phyloP scores from a whole-genome alignment of 2,113 vertebrate genomes.

The Nothobranchius kuhntae region DNA sequence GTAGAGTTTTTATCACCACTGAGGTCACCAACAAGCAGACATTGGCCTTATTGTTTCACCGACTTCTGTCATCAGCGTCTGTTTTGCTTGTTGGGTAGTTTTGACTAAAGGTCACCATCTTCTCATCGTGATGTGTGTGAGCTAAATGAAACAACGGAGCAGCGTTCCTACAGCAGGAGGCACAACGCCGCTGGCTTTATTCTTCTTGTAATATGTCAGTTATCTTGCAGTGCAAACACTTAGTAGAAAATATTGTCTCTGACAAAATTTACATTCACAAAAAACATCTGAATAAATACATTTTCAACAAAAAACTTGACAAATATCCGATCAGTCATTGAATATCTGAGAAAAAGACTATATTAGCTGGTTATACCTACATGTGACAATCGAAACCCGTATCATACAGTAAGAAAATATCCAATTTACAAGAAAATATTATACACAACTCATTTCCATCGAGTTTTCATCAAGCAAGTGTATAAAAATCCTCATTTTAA shows the following conservation, averaged over 20 bases:
- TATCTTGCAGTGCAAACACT: conserved; percentile 91
- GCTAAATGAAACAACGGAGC: conserved; percentile 24
- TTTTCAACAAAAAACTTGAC: conserved; percentile 87
- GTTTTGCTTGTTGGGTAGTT: conserved; percentile 44
- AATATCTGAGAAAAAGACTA: conserved; percentile 70
- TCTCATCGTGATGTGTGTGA: conserved; percentile 9
- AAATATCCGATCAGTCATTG: conserved; percentile 76
- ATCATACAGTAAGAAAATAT: conserved; percentile 79
- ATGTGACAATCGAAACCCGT: conserved; percentile 73
- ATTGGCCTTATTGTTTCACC: conserved; percentile 38
- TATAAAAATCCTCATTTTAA: conserved; percentile 72
- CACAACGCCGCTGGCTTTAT: conserved; percentile 56
- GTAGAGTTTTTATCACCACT: conserved; percentile 25
- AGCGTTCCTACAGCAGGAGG: conserved; percentile 28
- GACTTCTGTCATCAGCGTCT: conserved; percentile 52
- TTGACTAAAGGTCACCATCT: conserved; percentile 11
- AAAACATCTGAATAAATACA: conserved; percentile 88
- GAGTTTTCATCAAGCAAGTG: conserved; percentile 52
- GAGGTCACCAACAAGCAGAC: conserved; percentile 33
- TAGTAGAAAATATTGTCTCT: conserved; percentile 91
- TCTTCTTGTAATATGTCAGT: conserved; percentile 64
- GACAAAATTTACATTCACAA: conserved; percentile 85
- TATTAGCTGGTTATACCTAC: conserved; percentile 66
- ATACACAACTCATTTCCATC: conserved; percentile 56
- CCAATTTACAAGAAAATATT: conserved; percentile 74